Conservation (phyloP, 1,140 invertebrate species). For the Cherax quadricarinatus region DNA sequence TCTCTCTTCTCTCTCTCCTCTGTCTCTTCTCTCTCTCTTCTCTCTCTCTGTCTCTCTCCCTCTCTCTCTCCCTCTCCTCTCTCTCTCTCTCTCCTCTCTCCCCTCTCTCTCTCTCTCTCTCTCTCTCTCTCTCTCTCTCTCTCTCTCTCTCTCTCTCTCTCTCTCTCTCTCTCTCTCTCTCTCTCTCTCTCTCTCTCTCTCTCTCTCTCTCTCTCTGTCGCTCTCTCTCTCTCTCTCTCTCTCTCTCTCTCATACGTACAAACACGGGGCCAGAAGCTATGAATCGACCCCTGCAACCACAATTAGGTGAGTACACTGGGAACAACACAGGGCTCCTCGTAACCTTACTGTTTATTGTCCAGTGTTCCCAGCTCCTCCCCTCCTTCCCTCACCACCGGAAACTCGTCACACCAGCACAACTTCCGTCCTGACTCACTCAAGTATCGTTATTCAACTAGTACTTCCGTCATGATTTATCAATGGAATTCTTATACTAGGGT, state of each 20-base stretch:
- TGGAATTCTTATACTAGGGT: neutral
- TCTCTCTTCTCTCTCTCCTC: conserved; percentile 19
- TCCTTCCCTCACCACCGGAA: neutral
- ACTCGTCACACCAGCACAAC: neutral
- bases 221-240: conserved; percentile 2
- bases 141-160: conserved; percentile 14
- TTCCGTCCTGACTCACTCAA: neutral
- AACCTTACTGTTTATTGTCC: neutral
- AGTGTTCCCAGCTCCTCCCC: neutral
- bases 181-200: conserved; percentile 37
- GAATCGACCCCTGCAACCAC: too few relatives aligned
- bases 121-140: neutral
- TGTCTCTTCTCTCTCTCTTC: neutral
- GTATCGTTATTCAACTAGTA: neutral
- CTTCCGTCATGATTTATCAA: too few relatives aligned
- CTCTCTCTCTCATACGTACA: neutral
- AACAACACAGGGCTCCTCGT: too few relatives aligned
- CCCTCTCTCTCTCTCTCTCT: too few relatives aligned
- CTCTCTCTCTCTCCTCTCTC: too few relatives aligned
- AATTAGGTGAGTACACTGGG: neutral
- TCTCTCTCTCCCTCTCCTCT: too few relatives aligned
- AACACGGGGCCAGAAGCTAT: too few relatives aligned
- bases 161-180: conserved; percentile 33
- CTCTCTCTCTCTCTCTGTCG: conserved; percentile 1
- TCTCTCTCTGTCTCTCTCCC: too few relatives aligned